Base-by-base conservation (phyloP, 2,113 vertebrate species). In the Scatophagus argus region DNA sequence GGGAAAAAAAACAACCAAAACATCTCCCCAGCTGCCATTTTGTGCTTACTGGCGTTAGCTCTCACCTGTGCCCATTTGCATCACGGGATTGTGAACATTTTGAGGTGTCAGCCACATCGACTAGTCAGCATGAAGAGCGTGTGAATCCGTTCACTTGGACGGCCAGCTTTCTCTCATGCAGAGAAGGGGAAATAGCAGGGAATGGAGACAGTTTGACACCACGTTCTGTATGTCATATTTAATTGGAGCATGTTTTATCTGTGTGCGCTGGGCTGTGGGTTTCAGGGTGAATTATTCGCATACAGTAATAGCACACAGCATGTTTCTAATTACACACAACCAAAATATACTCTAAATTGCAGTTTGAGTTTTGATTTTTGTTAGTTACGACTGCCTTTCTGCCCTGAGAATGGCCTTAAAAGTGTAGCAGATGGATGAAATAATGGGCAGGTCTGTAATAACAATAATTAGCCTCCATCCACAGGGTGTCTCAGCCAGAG, bases 401-500 rank as follows among this genome's bases (percentile, higher is more conserved):
- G 54, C 68, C 70, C 25, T 12, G 58, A 70, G 74, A 82, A 70
- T 59, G 38, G 60, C 58, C 68, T 89, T 86, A 74, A 85, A 90
- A 85, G 82, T 77, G 74, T 43, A 87, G 77, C 77, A 86, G 89
- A 89, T 83, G 89, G 90, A 89, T 84, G 87, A 87, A 94, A 87
- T 90, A 93, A 92, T 90, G 81, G 77, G 81, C 89, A 90, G 81
- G 85, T 90, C 83, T 81, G 66, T 91, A 92, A 94, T 92, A 89
- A 91, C 91, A 88, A 93, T 94, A 91, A 95, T 95, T 94, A 94
- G 84, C 66, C 82, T 87, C 76, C 86, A 81, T 89, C 74, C 86
- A 81, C 87, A 70, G 69, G 64, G 79, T 70, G 86, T 81, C 84
- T 91, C 85, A 90, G 88, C 69, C 86, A 61, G 86, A 87, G 72